A percentile compares a stretch with the other conserved stretches of the same genome.
phyloP scores from a whole-genome alignment of 2,113 vertebrate genomes.

The Misgurnus anguillicaudatus region DNA sequence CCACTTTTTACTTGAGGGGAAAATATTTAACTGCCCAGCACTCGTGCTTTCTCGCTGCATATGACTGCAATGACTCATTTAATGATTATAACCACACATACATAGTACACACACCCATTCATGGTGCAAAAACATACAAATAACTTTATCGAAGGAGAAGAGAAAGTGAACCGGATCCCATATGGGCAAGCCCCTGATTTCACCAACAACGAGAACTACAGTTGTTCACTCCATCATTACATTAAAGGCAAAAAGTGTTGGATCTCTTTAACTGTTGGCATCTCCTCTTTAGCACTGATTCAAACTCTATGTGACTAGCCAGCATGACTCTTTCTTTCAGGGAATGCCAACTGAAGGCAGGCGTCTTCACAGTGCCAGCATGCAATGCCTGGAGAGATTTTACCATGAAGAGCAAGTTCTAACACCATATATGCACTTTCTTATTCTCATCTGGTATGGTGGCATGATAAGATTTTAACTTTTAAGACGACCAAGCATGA shows the following conservation, averaged over 20 bases:
- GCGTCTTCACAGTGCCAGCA: slow-evolving; percentile 41
- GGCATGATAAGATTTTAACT: slow-evolving; percentile 5
- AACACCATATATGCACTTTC: background rate
- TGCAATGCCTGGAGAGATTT: slow-evolving; percentile 8
- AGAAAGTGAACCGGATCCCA: slow-evolving; percentile 54
- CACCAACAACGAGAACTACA: slow-evolving; percentile 54
- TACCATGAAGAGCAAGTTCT: slow-evolving; percentile 1
- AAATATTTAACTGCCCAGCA: slow-evolving; percentile 19
- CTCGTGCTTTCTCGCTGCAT: slow-evolving; percentile 49
- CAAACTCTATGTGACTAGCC: slow-evolving; percentile 60
- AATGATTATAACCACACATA: slow-evolving; percentile 44
- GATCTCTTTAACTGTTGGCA: background rate
- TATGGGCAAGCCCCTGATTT: slow-evolving; percentile 58
- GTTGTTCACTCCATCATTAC: slow-evolving; percentile 64
- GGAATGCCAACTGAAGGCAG: slow-evolving; percentile 62
- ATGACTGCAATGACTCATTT: slow-evolving; percentile 43
- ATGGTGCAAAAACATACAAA: slow-evolving; percentile 46
- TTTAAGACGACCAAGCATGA: background rate
- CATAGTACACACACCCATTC: slow-evolving; percentile 12
- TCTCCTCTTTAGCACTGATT: background rate
- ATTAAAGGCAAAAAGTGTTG: slow-evolving; percentile 59
- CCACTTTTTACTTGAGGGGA: slow-evolving; percentile 32
- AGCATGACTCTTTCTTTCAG: slow-evolving; percentile 66
- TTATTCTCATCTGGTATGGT: background rate
- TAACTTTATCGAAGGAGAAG: slow-evolving; percentile 59